A percentile compares a stretch with the other conserved stretches of the same genome.
These are phyloP conservation scores for Ashinkailepas kermadecensis DNA, from an alignment of 2,888 invertebrate genomes.

Conservation along the genomic window DNA sequence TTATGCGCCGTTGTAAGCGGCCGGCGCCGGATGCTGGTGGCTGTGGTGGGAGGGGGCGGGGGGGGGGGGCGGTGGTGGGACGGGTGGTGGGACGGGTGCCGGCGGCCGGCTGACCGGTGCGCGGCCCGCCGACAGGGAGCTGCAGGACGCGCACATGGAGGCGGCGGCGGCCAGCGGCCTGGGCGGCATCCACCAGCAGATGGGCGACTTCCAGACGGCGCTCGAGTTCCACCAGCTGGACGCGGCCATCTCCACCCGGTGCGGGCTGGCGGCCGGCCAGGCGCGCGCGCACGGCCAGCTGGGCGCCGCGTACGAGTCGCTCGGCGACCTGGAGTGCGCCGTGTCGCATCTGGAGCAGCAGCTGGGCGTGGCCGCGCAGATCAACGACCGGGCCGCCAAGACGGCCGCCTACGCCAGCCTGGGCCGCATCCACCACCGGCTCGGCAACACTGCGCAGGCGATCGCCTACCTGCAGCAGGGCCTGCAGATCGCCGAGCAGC, in stretches of 20 bases:
- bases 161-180: conserved; percentile 85
- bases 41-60: no score
- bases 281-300: conserved; percentile 76
- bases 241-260: conserved; percentile 71
- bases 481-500: conserved; percentile 49
- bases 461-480: conserved; percentile 82
- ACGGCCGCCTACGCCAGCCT: conserved; percentile 32
- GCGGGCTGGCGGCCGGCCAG: conserved; percentile 60
- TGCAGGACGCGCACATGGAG: conserved; percentile 74
- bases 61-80: no score
- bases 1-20: no score
- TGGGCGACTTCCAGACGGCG: conserved; percentile 77
- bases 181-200: conserved; percentile 80
- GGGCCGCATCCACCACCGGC: conserved; percentile 79
- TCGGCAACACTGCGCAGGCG: conserved; percentile 77
- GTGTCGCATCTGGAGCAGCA: conserved; percentile 86
- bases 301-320: conserved; percentile 78
- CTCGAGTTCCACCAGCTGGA: conserved; percentile 66
- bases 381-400: conserved; percentile 52
- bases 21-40: no score
- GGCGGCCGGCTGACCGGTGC: no score
- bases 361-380: conserved; percentile 72
- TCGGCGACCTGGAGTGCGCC: conserved; percentile 75
- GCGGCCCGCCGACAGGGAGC: conserved; percentile 60
- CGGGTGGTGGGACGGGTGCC: no score